Percentiles rank a stretch among this genome's conserved stretches.
phyloP scores from a whole-genome alignment of 2,888 invertebrate genomes.

The Melanostoma mellinum region DNA sequence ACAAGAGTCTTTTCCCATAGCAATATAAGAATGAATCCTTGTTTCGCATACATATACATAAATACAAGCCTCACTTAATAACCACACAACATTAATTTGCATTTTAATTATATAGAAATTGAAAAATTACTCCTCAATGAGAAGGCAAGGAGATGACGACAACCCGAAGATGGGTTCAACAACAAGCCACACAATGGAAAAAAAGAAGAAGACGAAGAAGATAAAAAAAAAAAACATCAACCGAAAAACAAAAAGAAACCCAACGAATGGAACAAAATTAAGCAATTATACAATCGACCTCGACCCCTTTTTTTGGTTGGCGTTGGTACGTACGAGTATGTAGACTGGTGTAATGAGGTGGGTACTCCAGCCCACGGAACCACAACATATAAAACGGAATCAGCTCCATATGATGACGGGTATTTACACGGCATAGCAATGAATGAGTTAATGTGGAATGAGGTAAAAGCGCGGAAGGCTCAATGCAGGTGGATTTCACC shows the following conservation, averaged over 20 bases:
- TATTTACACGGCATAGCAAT: constrained; percentile 16
- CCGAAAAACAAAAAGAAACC: constrained; percentile 5
- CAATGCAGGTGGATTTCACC: neutral
- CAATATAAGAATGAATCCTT: neutral
- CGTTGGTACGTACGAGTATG: neutral
- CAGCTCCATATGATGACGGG: constrained; percentile 17
- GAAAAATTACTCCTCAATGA: constrained; percentile 24
- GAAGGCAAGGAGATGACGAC: constrained; percentile 2
- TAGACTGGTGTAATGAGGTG: constrained; percentile 13
- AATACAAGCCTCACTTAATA: constrained; percentile 49
- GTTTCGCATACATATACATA: neutral
- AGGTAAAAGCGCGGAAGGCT: neutral
- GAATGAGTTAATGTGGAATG: constrained; percentile 17
- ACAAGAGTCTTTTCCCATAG: constrained; percentile 18
- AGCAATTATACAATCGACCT: constrained; percentile 60
- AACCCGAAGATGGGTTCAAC: neutral
- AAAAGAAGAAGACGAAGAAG: neutral
- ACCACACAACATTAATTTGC: constrained; percentile 47
- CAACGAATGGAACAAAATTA: constrained; percentile 31
- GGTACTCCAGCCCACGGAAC: neutral
- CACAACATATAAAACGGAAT: constrained; percentile 26
- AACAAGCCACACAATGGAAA: neutral
- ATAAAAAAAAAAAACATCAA: neutral
- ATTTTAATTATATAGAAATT: constrained; percentile 53
- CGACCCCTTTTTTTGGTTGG: constrained; percentile 20